Conservation (phyloP, 2,113 vertebrate species). For the Cyanocitta stelleri region DNA sequence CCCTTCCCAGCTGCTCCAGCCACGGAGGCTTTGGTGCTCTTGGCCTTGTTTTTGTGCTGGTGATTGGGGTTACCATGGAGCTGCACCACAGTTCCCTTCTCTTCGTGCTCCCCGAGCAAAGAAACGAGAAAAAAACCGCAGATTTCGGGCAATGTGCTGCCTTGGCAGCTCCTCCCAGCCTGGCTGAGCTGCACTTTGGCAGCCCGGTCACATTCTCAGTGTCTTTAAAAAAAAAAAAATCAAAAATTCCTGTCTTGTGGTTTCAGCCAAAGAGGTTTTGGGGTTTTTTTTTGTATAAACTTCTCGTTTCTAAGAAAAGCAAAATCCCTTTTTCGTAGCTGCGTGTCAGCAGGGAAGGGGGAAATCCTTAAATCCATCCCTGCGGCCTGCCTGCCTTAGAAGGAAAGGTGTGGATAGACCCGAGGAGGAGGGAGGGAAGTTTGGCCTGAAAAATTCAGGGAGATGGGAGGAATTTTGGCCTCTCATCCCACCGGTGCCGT, state of each 20-base stretch:
- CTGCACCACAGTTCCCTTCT: not conserved
- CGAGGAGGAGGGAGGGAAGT: not conserved
- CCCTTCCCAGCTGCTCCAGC: not conserved
- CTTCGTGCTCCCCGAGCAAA: not conserved
- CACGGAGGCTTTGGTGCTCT: not conserved
- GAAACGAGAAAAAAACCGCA: accelerated
- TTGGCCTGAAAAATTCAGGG: not conserved
- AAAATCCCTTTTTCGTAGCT: not conserved
- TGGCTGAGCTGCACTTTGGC: not conserved
- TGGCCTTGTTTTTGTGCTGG: not conserved
- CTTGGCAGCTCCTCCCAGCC: not conserved
- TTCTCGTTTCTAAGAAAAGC: conserved; percentile 18
- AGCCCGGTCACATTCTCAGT: not conserved
- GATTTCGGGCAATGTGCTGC: not conserved
- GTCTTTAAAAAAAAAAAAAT: not conserved
- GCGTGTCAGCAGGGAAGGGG: not conserved
- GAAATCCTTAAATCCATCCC: not conserved
- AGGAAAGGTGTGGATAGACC: not conserved
- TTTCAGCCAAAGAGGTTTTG: not conserved
- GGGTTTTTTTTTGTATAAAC: not conserved
- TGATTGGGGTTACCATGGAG: not conserved
- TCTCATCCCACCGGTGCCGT: accelerated
- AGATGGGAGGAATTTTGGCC: not conserved
- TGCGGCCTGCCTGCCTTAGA: not conserved
- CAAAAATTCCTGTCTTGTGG: not conserved